phyloP scores from a whole-genome alignment of 2,113 vertebrate species.

The Nothobranchius furzeri region DNA sequence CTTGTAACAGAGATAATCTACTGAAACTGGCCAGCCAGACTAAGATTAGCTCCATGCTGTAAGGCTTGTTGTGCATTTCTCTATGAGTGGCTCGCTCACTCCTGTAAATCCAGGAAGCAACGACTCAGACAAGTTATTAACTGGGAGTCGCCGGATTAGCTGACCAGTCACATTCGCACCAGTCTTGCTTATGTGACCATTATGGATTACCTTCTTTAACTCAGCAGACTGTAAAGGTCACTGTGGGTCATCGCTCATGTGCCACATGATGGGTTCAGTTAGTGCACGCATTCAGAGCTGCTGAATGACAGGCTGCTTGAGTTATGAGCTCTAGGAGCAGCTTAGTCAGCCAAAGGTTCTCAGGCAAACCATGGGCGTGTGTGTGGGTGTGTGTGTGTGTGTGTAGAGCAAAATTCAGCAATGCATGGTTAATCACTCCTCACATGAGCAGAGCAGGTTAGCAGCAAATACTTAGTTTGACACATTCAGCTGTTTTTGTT shows the following conservation, averaged over 20 bases:
- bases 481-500: no score
- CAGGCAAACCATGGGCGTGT: conserved; percentile 9
- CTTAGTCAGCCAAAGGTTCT: conserved; percentile 44
- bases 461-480: no score
- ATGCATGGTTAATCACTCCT: no score
- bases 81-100: background rate
- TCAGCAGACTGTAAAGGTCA: conserved; percentile 37
- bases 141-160: conserved; percentile 23
- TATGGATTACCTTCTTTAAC: conserved; percentile 14
- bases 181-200: conserved; percentile 2
- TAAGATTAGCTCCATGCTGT: conserved; percentile 9
- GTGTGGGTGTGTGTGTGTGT: background rate
- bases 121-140: conserved; percentile 19
- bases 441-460: no score
- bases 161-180: conserved; percentile 12
- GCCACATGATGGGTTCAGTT: conserved; percentile 33
- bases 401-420: no score
- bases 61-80: conserved; percentile 25
- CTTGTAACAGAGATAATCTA: background rate
- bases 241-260: conserved; percentile 19
- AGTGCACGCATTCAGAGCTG: conserved; percentile 27
- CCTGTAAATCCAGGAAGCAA: conserved; percentile 1
- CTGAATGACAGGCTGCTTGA: conserved; percentile 31
- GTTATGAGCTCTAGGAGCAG: conserved; percentile 43
- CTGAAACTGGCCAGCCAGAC: background rate